Conservation (phyloP, 2,113 vertebrate genomes). For the Triplophysa tibetana region DNA sequence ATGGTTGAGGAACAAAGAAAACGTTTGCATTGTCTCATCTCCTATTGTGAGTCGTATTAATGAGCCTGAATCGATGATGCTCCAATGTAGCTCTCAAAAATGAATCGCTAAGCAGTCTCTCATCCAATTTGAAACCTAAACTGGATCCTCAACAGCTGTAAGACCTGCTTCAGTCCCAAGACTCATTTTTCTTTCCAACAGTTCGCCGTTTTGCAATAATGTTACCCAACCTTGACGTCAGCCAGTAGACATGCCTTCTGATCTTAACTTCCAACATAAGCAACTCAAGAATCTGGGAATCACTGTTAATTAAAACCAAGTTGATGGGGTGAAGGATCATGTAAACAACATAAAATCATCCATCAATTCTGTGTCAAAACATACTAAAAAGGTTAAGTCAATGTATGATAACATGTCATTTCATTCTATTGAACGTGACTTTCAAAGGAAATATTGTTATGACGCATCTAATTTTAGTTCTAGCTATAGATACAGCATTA, state of each 20-base stretch:
- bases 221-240: constrained; percentile 43
- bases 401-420: neutral
- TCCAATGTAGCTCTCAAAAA: constrained; percentile 16
- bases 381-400: neutral
- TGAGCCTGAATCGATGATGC: constrained; percentile 33
- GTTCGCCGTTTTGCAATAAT: constrained; percentile 43
- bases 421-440: neutral
- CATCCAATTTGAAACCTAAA: constrained; percentile 47
- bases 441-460: constrained; percentile 15
- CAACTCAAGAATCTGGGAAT: constrained; percentile 17
- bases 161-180: constrained; percentile 38
- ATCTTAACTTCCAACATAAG: neutral
- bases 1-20: neutral
- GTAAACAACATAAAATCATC: neutral
- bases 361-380: neutral
- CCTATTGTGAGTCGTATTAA: constrained; percentile 28
- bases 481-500: too few relatives aligned
- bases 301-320: constrained; percentile 33
- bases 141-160: constrained; percentile 51
- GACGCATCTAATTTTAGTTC: too few relatives aligned
- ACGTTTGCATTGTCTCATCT: constrained; percentile 15
- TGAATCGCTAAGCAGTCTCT: constrained; percentile 33
- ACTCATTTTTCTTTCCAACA: constrained; percentile 57
- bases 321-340: neutral
- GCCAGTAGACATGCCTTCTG: constrained; percentile 17